phyloP scores from a whole-genome alignment of 2,113 vertebrate species.

The Synchiropus splendidus region DNA sequence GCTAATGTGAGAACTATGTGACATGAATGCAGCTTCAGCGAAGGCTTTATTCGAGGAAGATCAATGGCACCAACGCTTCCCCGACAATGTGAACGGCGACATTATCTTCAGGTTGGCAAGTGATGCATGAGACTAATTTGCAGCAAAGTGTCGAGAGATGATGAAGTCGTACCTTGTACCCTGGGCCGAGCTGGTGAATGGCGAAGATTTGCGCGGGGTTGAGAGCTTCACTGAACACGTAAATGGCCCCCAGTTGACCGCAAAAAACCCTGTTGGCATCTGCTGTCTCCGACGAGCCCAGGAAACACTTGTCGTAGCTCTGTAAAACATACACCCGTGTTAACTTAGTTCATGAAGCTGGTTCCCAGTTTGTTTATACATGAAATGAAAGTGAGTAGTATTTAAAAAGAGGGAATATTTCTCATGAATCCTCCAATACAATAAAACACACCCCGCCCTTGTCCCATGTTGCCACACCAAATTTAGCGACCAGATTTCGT shows the following conservation, averaged over 20 bases:
- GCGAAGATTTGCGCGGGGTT: constrained; percentile 98
- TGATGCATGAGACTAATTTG: constrained; percentile 6
- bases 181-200: constrained; percentile 95
- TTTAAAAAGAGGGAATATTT: too few relatives aligned
- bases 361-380: too few relatives aligned
- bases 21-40: too few relatives aligned
- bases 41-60: constrained; percentile 12
- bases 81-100: constrained; percentile 5
- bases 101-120: constrained; percentile 3
- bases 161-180: constrained; percentile 84
- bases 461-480: too few relatives aligned
- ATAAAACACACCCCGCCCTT: too few relatives aligned
- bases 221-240: constrained; percentile 97
- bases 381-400: too few relatives aligned
- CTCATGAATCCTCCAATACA: too few relatives aligned
- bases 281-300: constrained; percentile 96
- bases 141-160: constrained; percentile 1
- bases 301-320: constrained; percentile 99
- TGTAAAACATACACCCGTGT: constrained; percentile 32
- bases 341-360: background rate
- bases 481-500: too few relatives aligned
- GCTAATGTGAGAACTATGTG: too few relatives aligned
- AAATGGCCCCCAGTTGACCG: constrained; percentile 93
- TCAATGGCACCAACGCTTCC: constrained; percentile 8
- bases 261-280: constrained; percentile 97